A percentile compares a stretch with the other conserved stretches of the same genome.
Conservation (phyloP, 2,797 vertebrate genomes). For the Hydrocynus forskahlii region DNA sequence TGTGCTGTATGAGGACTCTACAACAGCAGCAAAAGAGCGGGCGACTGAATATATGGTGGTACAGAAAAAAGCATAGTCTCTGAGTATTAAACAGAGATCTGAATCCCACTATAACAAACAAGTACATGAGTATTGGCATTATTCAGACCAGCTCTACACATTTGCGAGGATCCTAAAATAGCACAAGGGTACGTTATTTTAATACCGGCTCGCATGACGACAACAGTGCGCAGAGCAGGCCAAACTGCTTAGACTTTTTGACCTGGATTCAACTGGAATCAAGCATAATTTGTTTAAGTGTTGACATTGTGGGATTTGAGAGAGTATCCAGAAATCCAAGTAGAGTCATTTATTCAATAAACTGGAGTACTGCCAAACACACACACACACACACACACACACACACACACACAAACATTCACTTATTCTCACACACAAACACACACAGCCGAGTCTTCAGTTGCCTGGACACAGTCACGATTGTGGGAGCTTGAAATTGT, state of each 20-base stretch:
- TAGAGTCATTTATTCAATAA: slow-evolving; percentile 56
- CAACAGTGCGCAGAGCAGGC: neutral
- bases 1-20: too few relatives aligned
- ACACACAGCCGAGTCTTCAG: slow-evolving; percentile 32
- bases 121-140: too few relatives aligned
- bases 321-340: slow-evolving; percentile 53
- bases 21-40: too few relatives aligned
- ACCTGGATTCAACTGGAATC: slow-evolving; percentile 59
- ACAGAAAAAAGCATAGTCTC: too few relatives aligned
- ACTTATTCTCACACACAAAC: neutral
- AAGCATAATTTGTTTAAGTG: slow-evolving; percentile 53
- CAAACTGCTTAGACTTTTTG: slow-evolving; percentile 17
- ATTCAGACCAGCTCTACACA: too few relatives aligned
- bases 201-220: neutral
- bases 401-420: slow-evolving; percentile 9
- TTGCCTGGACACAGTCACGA: slow-evolving; percentile 74
- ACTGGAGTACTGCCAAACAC: slow-evolving; percentile 16
- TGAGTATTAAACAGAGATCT: too few relatives aligned
- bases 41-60: too few relatives aligned
- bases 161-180: slow-evolving; percentile 11
- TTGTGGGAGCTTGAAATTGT: slow-evolving; percentile 68
- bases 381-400: slow-evolving; percentile 20
- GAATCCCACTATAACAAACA: too few relatives aligned
- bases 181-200: neutral
- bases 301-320: slow-evolving; percentile 47